Evolutionary conservation across 2,888 invertebrate genomes (phyloP).

Genomic region (Nycteola revayana): DNA sequence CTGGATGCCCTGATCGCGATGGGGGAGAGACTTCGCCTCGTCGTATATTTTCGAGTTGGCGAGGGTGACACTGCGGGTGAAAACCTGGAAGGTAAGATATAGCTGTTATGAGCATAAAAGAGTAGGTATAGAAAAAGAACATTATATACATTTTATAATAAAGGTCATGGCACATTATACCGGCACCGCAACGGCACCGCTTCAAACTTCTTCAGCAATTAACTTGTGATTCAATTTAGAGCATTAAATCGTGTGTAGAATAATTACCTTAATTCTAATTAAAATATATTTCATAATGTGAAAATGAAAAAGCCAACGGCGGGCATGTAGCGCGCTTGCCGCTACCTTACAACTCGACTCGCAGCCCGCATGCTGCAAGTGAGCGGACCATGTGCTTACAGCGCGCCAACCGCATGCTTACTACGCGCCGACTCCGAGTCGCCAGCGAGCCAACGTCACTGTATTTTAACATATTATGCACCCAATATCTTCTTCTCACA

Average conservation of each 20-base stretch:
- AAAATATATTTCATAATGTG: neutral
- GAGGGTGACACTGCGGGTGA: constrained; percentile 88
- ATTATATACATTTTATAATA: no score
- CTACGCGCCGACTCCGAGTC: constrained; percentile 7
- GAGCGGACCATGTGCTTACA: no score
- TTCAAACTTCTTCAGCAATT: no score
- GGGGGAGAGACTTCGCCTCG: constrained; percentile 93
- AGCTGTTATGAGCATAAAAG: neutral
- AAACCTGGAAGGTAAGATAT: constrained; percentile 51
- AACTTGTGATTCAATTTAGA: neutral
- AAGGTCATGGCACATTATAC: neutral
- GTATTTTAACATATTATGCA: no score
- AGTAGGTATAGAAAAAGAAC: no score
- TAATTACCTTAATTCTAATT: no score
- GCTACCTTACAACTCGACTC: neutral
- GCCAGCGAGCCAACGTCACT: constrained; percentile 6
- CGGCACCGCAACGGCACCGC: neutral
- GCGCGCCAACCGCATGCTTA: neutral
- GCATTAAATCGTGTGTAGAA: neutral
- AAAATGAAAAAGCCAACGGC: neutral
- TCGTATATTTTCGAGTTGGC: constrained; percentile 92
- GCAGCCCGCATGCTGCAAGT: no score
- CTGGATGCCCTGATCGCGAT: constrained; percentile 91
- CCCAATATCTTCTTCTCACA: no score
- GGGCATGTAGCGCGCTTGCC: neutral